Evolutionary conservation across 2,797 vertebrate species (phyloP).

Genomic region (Streptopelia turtur): DNA sequence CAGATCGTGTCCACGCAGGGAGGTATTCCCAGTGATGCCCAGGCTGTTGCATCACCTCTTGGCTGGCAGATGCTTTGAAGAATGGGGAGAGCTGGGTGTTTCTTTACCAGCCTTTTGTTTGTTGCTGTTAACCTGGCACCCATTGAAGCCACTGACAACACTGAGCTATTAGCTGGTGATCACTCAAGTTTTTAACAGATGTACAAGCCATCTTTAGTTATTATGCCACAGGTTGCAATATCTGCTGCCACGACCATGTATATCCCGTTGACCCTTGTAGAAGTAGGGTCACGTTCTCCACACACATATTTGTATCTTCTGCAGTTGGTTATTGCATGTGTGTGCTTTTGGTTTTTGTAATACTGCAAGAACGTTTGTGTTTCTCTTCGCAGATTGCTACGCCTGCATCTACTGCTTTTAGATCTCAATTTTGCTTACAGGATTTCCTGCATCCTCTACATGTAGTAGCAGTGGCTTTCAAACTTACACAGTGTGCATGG

Average conservation of each 20-base stretch:
- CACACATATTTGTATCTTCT: background rate
- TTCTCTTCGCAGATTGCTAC: background rate
- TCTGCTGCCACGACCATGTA: background rate
- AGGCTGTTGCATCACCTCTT: background rate
- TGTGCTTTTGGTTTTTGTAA: background rate
- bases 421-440: background rate
- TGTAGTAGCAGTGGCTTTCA: background rate
- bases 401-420: background rate
- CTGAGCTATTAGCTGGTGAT: background rate
- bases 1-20: background rate
- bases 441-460: background rate
- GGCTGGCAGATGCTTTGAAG: background rate
- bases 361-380: background rate
- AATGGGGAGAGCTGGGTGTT: background rate
- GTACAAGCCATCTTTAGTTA: background rate
- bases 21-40: background rate
- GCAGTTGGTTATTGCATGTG: background rate
- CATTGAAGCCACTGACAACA: fast-evolving
- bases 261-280: background rate
- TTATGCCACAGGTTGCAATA: background rate
- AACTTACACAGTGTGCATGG: background rate
- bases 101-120: background rate
- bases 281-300: background rate
- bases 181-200: background rate
- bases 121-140: background rate